A percentile compares a stretch with the other conserved stretches of the same genome.
These are phyloP conservation scores for Thunnus maccoyii DNA, from an alignment of 2,113 vertebrate species.

Conservation along the genomic window DNA sequence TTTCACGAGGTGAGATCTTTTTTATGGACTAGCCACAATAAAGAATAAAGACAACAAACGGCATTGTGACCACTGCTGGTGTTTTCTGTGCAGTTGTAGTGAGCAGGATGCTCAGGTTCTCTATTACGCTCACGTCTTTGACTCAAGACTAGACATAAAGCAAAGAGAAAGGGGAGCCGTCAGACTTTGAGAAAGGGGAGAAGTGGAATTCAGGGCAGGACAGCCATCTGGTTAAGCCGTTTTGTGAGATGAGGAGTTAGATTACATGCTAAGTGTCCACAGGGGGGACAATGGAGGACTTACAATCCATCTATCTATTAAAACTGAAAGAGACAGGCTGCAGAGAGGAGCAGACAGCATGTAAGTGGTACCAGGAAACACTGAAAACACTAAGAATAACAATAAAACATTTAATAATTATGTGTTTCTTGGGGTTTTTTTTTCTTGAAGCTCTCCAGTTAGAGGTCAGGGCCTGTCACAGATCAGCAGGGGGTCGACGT, in stretches of 20 bases:
- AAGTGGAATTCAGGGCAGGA: constrained; percentile 53
- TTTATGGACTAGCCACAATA: constrained; percentile 50
- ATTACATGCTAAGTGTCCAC: constrained; percentile 57
- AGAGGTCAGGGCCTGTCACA: constrained; percentile 29
- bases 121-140: constrained; percentile 10
- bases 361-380: constrained; percentile 2
- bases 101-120: constrained; percentile 43
- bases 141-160: constrained; percentile 56
- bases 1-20: constrained; percentile 64
- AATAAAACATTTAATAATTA: neutral
- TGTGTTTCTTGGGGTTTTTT: constrained; percentile 4
- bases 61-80: constrained; percentile 36
- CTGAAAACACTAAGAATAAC: neutral
- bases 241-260: constrained; percentile 58
- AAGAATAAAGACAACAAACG: constrained; percentile 20
- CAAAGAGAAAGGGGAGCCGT: constrained; percentile 48
- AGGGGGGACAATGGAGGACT: constrained; percentile 47
- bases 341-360: constrained; percentile 18
- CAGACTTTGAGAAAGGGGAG: constrained; percentile 46
- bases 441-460: neutral
- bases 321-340: constrained; percentile 47
- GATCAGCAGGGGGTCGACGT: constrained; percentile 17
- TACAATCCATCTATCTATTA: constrained; percentile 40
- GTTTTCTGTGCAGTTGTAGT: constrained; percentile 26
- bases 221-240: constrained; percentile 72